Evolutionary conservation across 2,113 vertebrate species (phyloP), one percentile per base, ranked within the genome.

Genomic region (Protomyctophum bolini): DNA sequence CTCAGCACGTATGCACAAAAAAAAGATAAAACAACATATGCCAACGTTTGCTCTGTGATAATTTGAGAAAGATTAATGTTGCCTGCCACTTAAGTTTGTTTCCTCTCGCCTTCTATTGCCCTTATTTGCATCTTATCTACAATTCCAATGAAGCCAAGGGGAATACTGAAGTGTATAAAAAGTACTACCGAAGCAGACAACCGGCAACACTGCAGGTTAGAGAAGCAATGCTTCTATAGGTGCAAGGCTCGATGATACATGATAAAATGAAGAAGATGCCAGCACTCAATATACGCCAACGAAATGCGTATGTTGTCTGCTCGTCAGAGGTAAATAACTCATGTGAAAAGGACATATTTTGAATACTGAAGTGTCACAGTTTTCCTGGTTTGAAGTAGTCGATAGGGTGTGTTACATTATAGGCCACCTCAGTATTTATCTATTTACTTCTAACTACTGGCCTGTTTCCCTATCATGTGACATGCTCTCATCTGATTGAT

Each of bases 1-100:
- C 33, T 29, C 15, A 10, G 33, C 41, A 10, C 12, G 50, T n/a
- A 10, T 67, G 15, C 10, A 10, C 29, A 69, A 51, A 33, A 61
- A 8, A 7, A 69, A 33, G n/a, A 70, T 6, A 52, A 41, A 7
- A 41, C 33, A 41, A 41, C 3, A 41, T 41, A 21, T 21, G 21
- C 33, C 4, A 41, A 41, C 33, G 33, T 41, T 2, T 41, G 33
- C 46, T 54, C 9, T 6, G 11, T 41, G 41, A 21, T 3, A 7
- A 49, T 52, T 14, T 68, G 33, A 62, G 51, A 64, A 45, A 54
- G 63, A 75, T 72, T 10, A 67, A 79, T 76, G 66, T 50, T 21
- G 33, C 57, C 14, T 63, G 70, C 52, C 66, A 15, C 62, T 66
- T 52, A 41, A 10, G 7, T 47, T 66, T 66, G 49, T 61, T 70